Evolutionary conservation across 2,888 invertebrate species (phyloP).

Genomic region (Epirrita christyi): DNA sequence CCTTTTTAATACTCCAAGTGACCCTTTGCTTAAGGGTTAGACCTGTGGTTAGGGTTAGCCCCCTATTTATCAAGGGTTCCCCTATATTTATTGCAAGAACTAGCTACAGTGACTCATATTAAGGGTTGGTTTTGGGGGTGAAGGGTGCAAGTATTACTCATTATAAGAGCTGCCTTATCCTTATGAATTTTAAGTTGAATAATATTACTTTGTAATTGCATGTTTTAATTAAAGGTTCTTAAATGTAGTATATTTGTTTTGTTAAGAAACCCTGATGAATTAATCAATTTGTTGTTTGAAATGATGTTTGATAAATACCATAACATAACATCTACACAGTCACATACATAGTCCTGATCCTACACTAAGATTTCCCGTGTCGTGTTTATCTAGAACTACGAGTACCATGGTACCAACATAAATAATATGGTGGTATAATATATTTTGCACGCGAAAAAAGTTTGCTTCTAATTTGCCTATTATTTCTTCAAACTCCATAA

Average conservation of each 20-base stretch:
- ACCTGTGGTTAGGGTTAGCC: constrained; percentile 21
- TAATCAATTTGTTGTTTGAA: no score
- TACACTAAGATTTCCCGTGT: no score
- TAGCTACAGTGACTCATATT: constrained; percentile 23
- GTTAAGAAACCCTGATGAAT: not conserved
- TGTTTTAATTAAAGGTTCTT: not conserved
- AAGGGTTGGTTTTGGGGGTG: constrained; percentile 14
- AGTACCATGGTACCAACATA: no score
- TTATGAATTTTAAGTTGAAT: not conserved
- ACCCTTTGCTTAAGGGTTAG: constrained; percentile 18
- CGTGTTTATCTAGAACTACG: no score
- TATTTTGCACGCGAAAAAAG: no score
- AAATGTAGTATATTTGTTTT: no score
- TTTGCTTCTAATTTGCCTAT: no score
- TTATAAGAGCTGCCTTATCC: constrained; percentile 6
- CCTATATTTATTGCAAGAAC: constrained; percentile 14
- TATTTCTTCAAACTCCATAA: no score
- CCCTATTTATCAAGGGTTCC: constrained; percentile 3
- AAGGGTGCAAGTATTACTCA: constrained; percentile 15
- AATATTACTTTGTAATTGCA: not conserved
- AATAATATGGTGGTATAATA: no score
- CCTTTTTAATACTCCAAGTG: constrained; percentile 10
- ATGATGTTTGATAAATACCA: no score
- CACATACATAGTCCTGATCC: no score
- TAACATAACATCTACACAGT: no score